Conservation (phyloP, 2,797 vertebrate species). For the Helostoma temminkii region DNA sequence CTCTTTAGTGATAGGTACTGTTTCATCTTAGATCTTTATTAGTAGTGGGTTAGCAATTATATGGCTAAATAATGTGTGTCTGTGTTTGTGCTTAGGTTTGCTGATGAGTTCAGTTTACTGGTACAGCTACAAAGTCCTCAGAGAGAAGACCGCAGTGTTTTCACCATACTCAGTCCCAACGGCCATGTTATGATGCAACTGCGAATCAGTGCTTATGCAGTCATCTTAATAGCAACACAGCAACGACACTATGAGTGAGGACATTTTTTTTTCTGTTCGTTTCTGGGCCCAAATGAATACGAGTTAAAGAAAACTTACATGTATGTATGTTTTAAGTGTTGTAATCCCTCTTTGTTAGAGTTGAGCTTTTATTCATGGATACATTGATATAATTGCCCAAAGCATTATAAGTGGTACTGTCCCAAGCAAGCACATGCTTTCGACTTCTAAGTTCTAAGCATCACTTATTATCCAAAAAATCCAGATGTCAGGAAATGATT, state of each 20-base stretch:
- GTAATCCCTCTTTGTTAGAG: neutral
- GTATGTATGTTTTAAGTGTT: neutral
- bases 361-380: constrained; percentile 2
- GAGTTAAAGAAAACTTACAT: neutral
- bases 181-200: constrained; percentile 88
- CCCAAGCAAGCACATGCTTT: constrained; percentile 3
- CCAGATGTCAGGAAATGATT: constrained; percentile 28
- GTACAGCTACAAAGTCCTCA: constrained; percentile 85
- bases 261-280: neutral
- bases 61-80: neutral
- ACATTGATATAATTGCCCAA: constrained; percentile 6
- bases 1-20: constrained; percentile 85
- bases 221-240: constrained; percentile 87
- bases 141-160: constrained; percentile 84
- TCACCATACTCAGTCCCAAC: constrained; percentile 86
- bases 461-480: constrained; percentile 23
- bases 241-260: constrained; percentile 92
- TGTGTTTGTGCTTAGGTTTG: constrained; percentile 82
- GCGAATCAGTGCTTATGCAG: constrained; percentile 77
- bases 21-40: neutral
- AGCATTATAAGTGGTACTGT: neutral
- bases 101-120: constrained; percentile 89
- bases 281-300: neutral
- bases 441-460: constrained; percentile 5
- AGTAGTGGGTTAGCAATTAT: neutral